Base-by-base conservation (phyloP, 2,888 invertebrate species). In the Drosophila affinis region DNA sequence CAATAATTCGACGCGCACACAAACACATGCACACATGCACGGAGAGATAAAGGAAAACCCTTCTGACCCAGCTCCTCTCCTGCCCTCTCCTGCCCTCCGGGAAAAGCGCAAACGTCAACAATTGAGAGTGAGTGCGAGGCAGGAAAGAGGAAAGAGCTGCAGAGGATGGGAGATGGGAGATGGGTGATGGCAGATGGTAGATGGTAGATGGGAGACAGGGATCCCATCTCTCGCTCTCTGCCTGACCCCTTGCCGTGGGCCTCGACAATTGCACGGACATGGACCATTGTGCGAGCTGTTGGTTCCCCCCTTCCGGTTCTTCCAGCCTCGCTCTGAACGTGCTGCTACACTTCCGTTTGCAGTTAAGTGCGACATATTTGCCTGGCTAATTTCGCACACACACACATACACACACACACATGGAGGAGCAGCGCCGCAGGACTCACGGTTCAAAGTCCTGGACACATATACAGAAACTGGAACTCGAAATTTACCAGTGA, bases 291-390 rank as follows among this genome's bases (percentile, higher is more conserved):
- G 44, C 51, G 29, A 29, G 29, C 29, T 9, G 29, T 29, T 29
- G 29, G 24, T 24, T 29, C 2, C 29, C 27, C 27, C 29, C 29
- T 73, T 55, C 64, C 54, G 70, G 68, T 62, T 61, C 51, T 51
- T 49, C 47, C 47, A 47, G 47, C 51, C 39, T 61, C 29, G n/a
- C 21, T 62, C 48, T 57, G 71, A 48, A 34, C 57, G 56, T 77
- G 77, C 72, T 64, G 75, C 80, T 68, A 67, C 77, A 76, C 75
- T 82, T 87, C 88, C 89, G 88, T 70, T 75, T 57, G 83, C 78
- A 68, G 78, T 78, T 87, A 88, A 89, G 88, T 86, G 88, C 87
- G 80, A 83, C 87, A 89, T 82, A 86, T 88, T 88, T 85, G 83
- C 81, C 83, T 73, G 89, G 76, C 88, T 86, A 88, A 89, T 86